Evolutionary conservation across 2,888 invertebrate genomes (phyloP), one percentile per base, ranked within the genome.

Genomic region (Troides oblongomaculatus): DNA sequence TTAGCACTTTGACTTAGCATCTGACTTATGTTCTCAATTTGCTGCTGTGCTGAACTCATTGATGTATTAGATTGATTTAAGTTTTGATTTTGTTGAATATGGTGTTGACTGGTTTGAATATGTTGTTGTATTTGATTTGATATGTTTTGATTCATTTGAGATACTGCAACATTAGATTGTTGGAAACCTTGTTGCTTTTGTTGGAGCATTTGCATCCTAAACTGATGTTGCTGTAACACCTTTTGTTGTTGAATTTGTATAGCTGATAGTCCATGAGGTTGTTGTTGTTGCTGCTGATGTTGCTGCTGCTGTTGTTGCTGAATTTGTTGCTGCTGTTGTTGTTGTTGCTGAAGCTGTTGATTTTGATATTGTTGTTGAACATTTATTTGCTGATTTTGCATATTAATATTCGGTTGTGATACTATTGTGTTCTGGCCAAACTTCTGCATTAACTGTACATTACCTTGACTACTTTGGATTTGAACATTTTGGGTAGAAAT

Each of bases 1-100:
- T 91, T 92, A 18, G 92, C 91, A 79, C 91, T 92, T 70, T 92
- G 92, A 75, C 92, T 92, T 50, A 92, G 77, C 92, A 92, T 92
- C 76, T 95, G 95, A 60, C 93, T 93, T 25, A 94, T 94, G 62
- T 94, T 90, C 75, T 94, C 94, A 80, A 94, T 94, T 74, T 94
- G 93, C 74, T 94, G 94, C 74, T 92, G 92, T 23, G 94, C 94
- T 60, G 94, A 94, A 66, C 90, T 94, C 81, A 94, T 93, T 56
- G 94, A 84, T 23, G 88, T 88, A 62, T 77, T 81, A 2, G 85
- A 82, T 74, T 90, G 91, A 70, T 81, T 87, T 36, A 89, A 85
- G 68, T 81, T 88, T 72, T 84, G 85, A 66, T 75, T 76, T 73
- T 90, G 89, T 72, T 92, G 93, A 72, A 92, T 80, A 72, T 89